These are phyloP conservation scores for Hyperoplus immaculatus DNA, from an alignment of 2,797 vertebrate species.

Conservation along the genomic window DNA sequence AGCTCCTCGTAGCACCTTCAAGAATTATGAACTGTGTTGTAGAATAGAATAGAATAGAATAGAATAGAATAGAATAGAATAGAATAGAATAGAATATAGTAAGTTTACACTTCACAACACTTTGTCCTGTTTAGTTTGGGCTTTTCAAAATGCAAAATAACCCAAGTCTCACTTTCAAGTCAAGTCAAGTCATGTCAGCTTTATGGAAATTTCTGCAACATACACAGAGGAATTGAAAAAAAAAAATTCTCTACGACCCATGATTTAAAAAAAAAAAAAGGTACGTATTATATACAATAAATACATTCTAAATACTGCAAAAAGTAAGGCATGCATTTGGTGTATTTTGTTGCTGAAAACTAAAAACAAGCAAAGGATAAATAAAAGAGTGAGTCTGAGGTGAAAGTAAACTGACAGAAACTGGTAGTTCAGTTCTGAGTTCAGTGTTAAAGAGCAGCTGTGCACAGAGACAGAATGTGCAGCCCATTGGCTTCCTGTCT, in stretches of 20 bases:
- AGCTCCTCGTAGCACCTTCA: too few relatives aligned
- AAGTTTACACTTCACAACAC: not conserved
- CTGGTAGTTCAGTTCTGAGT: not conserved
- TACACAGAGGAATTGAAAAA: too few relatives aligned
- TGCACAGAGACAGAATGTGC: not conserved
- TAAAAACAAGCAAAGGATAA: not conserved
- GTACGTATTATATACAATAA: too few relatives aligned
- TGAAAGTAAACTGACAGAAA: slow-evolving; percentile 7
- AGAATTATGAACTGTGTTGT: too few relatives aligned
- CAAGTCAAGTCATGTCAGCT: too few relatives aligned
- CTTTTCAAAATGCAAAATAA: not conserved
- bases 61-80: too few relatives aligned
- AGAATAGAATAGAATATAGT: not conserved
- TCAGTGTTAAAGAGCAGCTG: not conserved
- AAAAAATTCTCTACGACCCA: too few relatives aligned
- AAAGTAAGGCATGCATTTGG: not conserved
- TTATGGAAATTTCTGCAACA: too few relatives aligned
- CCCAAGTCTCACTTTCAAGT: too few relatives aligned
- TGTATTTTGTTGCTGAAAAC: not conserved
- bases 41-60: too few relatives aligned
- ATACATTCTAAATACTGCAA: too few relatives aligned
- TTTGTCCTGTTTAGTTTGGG: not conserved
- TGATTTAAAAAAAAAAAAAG: too few relatives aligned
- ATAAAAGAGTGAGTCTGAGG: not conserved
- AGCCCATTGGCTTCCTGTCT: slow-evolving; percentile 9